A percentile compares a stretch with the other conserved stretches of the same genome.
phyloP scores from a whole-genome alignment of 1,140 invertebrate genomes.

The Pogonomyrmex californicus region DNA sequence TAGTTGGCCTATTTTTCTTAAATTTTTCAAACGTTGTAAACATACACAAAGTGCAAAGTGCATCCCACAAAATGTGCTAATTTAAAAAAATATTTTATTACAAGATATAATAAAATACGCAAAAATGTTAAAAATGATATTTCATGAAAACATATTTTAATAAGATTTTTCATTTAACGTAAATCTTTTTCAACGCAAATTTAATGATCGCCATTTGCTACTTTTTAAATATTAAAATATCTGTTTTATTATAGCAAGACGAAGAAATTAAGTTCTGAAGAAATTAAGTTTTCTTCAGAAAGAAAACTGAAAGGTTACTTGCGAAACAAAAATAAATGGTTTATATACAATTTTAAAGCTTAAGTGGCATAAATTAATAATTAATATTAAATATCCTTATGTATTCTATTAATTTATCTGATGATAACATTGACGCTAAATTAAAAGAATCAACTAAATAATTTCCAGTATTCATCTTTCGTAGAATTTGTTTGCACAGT shows the following conservation, averaged over 20 bases:
- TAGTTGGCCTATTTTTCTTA: slow-evolving; percentile 8
- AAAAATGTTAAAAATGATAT: slow-evolving; percentile 4
- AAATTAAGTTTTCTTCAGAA: neutral
- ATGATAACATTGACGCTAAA: neutral
- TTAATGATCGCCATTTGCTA: neutral
- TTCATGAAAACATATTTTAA: neutral
- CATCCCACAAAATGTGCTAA: neutral
- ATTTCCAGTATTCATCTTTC: neutral
- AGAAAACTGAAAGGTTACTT: neutral
- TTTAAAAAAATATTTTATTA: neutral
- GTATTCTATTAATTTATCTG: neutral
- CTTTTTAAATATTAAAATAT: neutral
- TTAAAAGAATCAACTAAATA: neutral
- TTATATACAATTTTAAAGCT: neutral
- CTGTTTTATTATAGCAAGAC: neutral
- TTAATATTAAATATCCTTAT: neutral
- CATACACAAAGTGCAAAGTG: neutral
- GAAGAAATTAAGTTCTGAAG: no score
- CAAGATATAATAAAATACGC: neutral
- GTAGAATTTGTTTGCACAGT: neutral
- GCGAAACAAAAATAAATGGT: neutral
- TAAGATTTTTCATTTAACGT: neutral
- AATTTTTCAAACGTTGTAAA: neutral
- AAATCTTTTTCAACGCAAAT: neutral
- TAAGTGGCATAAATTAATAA: neutral